Base-by-base conservation (phyloP, 2,113 vertebrate genomes). In the Rhinolophus sinicus region DNA sequence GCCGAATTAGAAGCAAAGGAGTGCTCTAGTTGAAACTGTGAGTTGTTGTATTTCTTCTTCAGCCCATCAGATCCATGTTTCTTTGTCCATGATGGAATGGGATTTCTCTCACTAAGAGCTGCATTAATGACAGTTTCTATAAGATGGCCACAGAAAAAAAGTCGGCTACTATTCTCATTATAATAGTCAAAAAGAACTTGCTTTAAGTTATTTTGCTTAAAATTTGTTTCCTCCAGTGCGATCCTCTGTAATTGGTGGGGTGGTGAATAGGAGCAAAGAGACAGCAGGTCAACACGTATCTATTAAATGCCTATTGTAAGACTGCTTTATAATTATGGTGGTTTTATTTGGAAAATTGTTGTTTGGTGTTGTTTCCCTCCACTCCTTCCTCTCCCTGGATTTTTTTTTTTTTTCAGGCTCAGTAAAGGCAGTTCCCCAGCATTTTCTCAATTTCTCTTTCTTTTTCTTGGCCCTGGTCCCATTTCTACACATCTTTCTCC, bases 311-410 rank as follows among this genome's bases (percentile, higher is more conserved):
- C 84, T 88, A 18, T 81, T 90, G 58, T 38, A 88, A 83, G 93
- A 4, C 85, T 80, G 82, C 70, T 86, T 97, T 86, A 35, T 90
- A 92, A 96, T 97, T 84, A 96, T 69, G 64, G 87, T 86, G 88
- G 69, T 94, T 96, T 96, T 93, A 90, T 94, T 96, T 95, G 81
- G 97, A 90, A 94, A 94, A 93, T 96, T 60, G 70, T 86, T 94
- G 44, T 94, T 95, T 96, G 96, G 62, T 94, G 64, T 44, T 82
- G 67, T 93, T 96, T 88, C 64, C n/a, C 72, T 95, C 40, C 2
- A 15, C 89, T 90, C 52, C 77, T 94, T 97, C 96, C 58, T 96
- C 78, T 95, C 50, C 38, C 73, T 83, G 38, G 85, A 77, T 90
- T 64, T 30, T 64, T 60, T 54, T 16, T 58, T 58, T 47, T 93